Evolutionary conservation across 2,113 vertebrate species (phyloP).

Genomic region (Apistogramma diplotaenia): DNA sequence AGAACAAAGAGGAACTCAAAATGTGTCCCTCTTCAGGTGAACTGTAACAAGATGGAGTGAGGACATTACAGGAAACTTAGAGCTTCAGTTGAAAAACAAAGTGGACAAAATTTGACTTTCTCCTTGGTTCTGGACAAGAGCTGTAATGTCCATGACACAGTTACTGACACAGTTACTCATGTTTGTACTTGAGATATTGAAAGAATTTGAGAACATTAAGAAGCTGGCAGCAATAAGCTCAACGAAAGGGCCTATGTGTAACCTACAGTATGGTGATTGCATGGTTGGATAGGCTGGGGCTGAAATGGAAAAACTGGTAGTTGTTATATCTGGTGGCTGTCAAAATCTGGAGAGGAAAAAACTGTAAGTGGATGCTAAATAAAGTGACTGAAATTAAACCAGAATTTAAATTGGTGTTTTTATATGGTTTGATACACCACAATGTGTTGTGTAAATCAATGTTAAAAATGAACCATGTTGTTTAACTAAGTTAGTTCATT

Average conservation of each 20-base stretch:
- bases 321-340: fast-evolving
- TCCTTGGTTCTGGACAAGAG: background rate
- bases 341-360: too few relatives aligned
- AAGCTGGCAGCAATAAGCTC: background rate
- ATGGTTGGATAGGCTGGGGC: background rate
- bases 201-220: background rate
- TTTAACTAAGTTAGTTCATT: background rate
- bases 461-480: background rate
- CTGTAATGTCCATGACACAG: background rate
- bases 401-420: background rate
- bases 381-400: background rate
- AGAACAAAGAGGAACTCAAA: background rate
- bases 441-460: background rate
- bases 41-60: background rate
- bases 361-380: too few relatives aligned
- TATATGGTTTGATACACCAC: background rate
- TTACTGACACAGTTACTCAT: background rate
- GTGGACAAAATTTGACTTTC: background rate
- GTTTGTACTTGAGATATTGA: background rate
- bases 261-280: too few relatives aligned
- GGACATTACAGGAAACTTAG: background rate
- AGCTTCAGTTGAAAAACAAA: background rate
- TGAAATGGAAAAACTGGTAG: background rate
- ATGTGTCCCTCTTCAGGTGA: background rate
- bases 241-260: too few relatives aligned